A percentile compares a stretch with the other conserved stretches of the same genome.
Conservation (phyloP, 92 coral and sea anemone species). For the Palythoa heliodiscus region DNA sequence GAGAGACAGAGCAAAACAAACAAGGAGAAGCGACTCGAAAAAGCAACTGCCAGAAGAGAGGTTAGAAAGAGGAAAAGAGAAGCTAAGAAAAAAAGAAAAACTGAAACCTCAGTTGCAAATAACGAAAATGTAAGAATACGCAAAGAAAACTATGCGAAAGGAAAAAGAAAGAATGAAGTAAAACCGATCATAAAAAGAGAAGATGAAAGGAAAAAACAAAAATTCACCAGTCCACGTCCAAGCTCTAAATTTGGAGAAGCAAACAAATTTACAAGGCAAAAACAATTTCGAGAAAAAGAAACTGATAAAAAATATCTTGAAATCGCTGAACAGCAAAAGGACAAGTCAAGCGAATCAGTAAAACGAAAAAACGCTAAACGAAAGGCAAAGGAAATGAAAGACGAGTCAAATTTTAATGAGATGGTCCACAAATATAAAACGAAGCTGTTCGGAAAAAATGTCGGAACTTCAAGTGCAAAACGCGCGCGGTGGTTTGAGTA, state of each 20-base stretch:
- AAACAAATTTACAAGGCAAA: conserved; percentile 10
- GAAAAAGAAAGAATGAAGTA: background rate
- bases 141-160: background rate
- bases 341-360: background rate
- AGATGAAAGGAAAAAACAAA: conserved; percentile 4
- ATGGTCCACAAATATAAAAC: conserved; percentile 89
- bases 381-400: conserved; percentile 65
- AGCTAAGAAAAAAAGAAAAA: conserved; percentile 42
- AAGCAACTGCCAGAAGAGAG: conserved; percentile 59
- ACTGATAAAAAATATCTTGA: background rate
- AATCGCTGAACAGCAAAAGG: background rate
- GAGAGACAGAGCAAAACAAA: conserved; percentile 58
- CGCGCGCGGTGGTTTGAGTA: conserved; percentile 73
- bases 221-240: background rate
- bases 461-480: conserved; percentile 48
- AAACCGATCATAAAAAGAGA: background rate
- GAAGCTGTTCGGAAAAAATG: conserved; percentile 76
- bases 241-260: conserved; percentile 17
- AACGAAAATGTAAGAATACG: conserved; percentile 3
- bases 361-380: conserved; percentile 52
- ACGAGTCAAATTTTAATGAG: conserved; percentile 74
- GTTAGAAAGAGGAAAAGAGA: conserved; percentile 62
- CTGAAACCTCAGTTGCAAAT: conserved; percentile 20
- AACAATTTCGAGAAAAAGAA: background rate
- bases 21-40: conserved; percentile 72